phyloP scores from a whole-genome alignment of 1,140 invertebrate species.

The Diorhabda carinulata region DNA sequence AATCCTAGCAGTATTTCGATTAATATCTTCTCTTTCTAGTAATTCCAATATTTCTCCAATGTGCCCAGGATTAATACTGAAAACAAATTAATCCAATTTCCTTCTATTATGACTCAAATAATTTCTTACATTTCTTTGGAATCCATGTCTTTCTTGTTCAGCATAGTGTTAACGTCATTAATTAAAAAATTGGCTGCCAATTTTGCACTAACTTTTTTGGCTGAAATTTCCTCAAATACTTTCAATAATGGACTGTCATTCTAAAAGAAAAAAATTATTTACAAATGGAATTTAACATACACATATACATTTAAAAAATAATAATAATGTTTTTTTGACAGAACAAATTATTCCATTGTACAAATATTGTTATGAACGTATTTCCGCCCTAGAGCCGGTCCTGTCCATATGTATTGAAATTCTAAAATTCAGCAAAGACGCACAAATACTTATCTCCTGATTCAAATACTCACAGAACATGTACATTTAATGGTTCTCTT shows the following conservation, averaged over 20 bases:
- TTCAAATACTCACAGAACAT: no score
- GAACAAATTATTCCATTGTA: no score
- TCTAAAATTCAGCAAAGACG: no score
- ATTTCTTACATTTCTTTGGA: constrained; percentile 53
- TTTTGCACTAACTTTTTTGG: constrained; percentile 53
- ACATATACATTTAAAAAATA: no score
- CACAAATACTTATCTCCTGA: no score
- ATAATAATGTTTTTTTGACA: no score
- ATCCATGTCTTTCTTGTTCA: constrained; percentile 61
- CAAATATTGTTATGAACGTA: no score
- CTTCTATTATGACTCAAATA: constrained; percentile 22
- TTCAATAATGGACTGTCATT: constrained; percentile 60
- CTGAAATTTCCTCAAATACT: constrained; percentile 59
- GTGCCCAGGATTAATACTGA: constrained; percentile 48
- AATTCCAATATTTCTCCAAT: constrained; percentile 61
- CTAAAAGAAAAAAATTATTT: constrained; percentile 49
- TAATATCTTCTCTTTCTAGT: constrained; percentile 57
- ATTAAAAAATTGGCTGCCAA: constrained; percentile 64
- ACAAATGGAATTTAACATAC: not conserved
- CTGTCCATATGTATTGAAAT: no score
- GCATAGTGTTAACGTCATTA: constrained; percentile 59
- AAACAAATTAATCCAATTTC: constrained; percentile 34
- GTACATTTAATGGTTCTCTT: no score
- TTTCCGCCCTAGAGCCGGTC: no score
- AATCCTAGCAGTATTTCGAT: constrained; percentile 54